Evolutionary conservation across 2,888 invertebrate species (phyloP).

Genomic region (Drosophila differens): DNA sequence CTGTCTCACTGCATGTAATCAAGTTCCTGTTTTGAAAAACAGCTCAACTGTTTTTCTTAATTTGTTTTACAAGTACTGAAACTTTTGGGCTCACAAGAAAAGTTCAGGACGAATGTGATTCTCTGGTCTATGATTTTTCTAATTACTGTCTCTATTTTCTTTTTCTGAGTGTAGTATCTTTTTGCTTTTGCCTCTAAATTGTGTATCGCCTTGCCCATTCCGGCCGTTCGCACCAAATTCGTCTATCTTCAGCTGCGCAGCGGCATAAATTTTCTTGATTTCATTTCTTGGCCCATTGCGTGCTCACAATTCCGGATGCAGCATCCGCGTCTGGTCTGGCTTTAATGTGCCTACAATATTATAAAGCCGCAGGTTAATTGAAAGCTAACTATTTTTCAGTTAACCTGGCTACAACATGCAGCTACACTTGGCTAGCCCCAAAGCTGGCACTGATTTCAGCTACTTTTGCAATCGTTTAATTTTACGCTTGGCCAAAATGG

Average conservation of each 20-base stretch:
- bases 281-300: constrained; percentile 61
- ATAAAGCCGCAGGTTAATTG: constrained; percentile 54
- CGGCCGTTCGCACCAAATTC: constrained; percentile 42
- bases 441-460: constrained; percentile 49
- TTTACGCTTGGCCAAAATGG: constrained; percentile 63
- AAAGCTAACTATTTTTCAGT: constrained; percentile 23
- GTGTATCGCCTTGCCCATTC: constrained; percentile 38
- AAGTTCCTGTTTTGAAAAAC: neutral
- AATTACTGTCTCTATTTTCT: neutral
- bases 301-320: constrained; percentile 65
- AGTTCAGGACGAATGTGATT: neutral
- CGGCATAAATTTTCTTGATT: constrained; percentile 64
- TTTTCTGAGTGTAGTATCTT: neutral
- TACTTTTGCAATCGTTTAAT: constrained; percentile 62
- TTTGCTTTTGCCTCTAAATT: constrained; percentile 12
- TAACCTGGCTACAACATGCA: constrained; percentile 23
- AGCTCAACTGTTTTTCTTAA: neutral
- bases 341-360: constrained; percentile 43
- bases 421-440: constrained; percentile 8
- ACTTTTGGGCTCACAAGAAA: neutral
- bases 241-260: constrained; percentile 36
- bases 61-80: neutral
- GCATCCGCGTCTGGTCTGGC: constrained; percentile 19
- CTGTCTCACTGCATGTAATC: neutral
- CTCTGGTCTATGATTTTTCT: neutral